phyloP scores from a whole-genome alignment of 2,797 vertebrate genomes.

The Malacoctenus gilli region DNA sequence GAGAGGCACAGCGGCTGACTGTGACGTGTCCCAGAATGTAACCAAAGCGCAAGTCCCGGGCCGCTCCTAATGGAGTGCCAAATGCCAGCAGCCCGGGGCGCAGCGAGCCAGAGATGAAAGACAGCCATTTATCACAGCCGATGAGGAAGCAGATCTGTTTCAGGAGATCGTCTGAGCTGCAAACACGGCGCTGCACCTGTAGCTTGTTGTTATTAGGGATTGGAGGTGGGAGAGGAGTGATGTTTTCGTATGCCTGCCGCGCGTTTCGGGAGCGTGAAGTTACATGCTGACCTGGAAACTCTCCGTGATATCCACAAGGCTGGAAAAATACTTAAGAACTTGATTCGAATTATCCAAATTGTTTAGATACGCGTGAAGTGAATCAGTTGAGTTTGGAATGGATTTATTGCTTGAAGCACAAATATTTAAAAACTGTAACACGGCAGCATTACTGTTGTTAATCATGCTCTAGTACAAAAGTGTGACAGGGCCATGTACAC shows the following conservation, averaged over 20 bases:
- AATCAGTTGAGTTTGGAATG: no score
- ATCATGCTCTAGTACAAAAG: no score
- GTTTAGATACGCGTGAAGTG: no score
- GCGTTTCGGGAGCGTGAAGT: slow-evolving; percentile 43
- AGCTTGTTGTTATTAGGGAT: slow-evolving; percentile 58
- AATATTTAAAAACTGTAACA: no score
- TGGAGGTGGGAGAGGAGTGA: slow-evolving; percentile 30
- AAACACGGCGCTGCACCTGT: slow-evolving; percentile 65
- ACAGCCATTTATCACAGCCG: slow-evolving; percentile 63
- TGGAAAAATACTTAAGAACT: slow-evolving; percentile 13
- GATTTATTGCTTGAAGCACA: no score
- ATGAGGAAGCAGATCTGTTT: slow-evolving; percentile 61
- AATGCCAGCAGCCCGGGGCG: slow-evolving; percentile 49
- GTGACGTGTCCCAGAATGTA: slow-evolving; percentile 58
- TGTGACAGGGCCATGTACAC: no score
- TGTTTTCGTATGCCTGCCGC: slow-evolving; percentile 28
- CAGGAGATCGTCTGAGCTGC: slow-evolving; percentile 45
- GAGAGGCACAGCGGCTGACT: slow-evolving; percentile 53
- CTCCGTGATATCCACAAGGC: slow-evolving; percentile 38
- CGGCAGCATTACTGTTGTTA: no score
- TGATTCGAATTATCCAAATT: slow-evolving; percentile 9
- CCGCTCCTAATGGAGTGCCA: slow-evolving; percentile 60
- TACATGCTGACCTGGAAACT: slow-evolving; percentile 18
- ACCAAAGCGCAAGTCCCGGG: slow-evolving; percentile 59
- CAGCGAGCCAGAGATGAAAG: slow-evolving; percentile 65